Base-by-base conservation (phyloP, 2,888 invertebrate genomes). In the Silvanus unidentatus region DNA sequence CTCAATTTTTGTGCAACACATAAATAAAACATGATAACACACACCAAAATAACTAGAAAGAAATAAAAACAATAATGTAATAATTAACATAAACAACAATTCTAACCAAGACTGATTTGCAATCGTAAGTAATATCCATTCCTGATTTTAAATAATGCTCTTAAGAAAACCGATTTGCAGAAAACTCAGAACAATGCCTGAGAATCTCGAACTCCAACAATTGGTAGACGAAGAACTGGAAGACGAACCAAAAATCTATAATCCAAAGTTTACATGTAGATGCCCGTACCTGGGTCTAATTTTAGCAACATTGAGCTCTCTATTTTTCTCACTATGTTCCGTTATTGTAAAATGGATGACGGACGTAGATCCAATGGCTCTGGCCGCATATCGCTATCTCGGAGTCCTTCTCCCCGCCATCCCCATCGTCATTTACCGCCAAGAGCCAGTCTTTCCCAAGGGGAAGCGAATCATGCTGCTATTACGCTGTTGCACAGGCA, bases 271-370 rank as follows among this genome's bases (percentile, higher is more conserved):
- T 74, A 74, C 63, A 41, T 72, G 70, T 54, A 63, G 68, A 60
- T 87, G 84, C 62, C 89, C 90, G 1, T 90, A 88, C 63, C 74
- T 92, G 50, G 93, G 93, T 27, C 76, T 93, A 50, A 74, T 90
- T 53, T 74, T 92, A 43, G 92, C 92, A 11, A 89, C 89, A 1
- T 69, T 91, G 39, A 93, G 93, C 9, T 92, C 91, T 11, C 73
- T 94, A 39, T 93, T 93, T 70, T 93, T 93, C 70, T 93, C 92
- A 1, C 73, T 93, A 44, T 90, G 91, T 70, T 91, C 93, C 38
- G 90, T 92, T 28, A 92, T 94, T 55, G 93, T 94, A 1, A 93
- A 93, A 71, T 86, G 86, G 64, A 77, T 93, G 60, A 83, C 88
- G 2, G 85, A 88, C 60, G 82, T 93, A 35, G 86, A 90, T 69